These are phyloP conservation scores for Hyposoter didymator DNA, from an alignment of 2,888 invertebrate species.

Conservation along the genomic window DNA sequence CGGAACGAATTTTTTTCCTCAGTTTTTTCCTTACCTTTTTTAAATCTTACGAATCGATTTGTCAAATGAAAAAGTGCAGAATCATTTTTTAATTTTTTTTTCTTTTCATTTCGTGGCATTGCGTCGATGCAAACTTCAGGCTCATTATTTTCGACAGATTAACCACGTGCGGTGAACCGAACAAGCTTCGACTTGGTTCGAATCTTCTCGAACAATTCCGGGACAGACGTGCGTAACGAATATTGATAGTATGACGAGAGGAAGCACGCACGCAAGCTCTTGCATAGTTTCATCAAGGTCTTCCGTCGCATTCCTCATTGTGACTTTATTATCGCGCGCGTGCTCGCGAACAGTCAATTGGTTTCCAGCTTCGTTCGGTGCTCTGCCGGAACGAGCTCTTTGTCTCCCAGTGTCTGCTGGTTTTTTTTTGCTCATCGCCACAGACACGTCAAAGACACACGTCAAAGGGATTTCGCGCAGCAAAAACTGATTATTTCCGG, in stretches of 20 bases:
- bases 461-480: background rate
- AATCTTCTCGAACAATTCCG: background rate
- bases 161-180: background rate
- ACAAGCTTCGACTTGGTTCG: slow-evolving; percentile 12
- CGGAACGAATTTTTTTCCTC: too few species aligned
- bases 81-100: too few species aligned
- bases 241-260: background rate
- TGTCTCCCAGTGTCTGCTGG: too few species aligned
- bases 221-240: background rate
- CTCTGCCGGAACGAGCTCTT: slow-evolving; percentile 5
- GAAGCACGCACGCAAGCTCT: slow-evolving; percentile 1
- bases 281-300: slow-evolving; percentile 2
- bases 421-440: background rate
- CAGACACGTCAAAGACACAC: background rate
- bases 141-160: slow-evolving; percentile 10
- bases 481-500: slow-evolving; percentile 57
- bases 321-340: slow-evolving; percentile 16
- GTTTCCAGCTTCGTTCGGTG: slow-evolving; percentile 10
- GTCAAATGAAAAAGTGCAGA: too few species aligned
- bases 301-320: slow-evolving; percentile 3
- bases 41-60: too few species aligned
- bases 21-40: too few species aligned
- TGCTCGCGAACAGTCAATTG: background rate
- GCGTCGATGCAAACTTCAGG: too few species aligned
- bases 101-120: too few species aligned